A percentile compares a stretch with the other conserved stretches of the same genome.
Evolutionary conservation across 2,888 invertebrate genomes (phyloP).

Genomic region (Machimus rusticus): DNA sequence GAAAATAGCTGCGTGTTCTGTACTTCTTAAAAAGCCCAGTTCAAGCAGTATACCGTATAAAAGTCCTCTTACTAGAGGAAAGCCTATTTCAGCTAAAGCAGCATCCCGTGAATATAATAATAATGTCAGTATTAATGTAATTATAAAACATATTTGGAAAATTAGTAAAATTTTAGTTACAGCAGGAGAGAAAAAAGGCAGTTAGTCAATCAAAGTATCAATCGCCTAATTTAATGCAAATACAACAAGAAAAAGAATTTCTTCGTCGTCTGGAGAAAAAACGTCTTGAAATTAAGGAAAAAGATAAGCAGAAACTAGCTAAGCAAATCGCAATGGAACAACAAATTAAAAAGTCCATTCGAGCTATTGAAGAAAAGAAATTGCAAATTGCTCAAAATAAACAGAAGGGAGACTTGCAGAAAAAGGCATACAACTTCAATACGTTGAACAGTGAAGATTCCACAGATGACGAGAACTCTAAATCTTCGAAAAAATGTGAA

Average conservation of each 20-base stretch:
- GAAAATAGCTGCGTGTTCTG: not conserved
- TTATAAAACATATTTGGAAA: not conserved
- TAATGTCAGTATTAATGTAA: not conserved
- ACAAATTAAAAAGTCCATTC: not conserved
- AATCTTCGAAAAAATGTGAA: slow-evolving; percentile 55
- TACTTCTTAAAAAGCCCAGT: not conserved
- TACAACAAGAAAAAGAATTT: not conserved
- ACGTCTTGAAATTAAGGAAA: slow-evolving; percentile 46
- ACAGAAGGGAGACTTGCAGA: not conserved
- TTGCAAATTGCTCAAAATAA: not conserved
- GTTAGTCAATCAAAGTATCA: not conserved
- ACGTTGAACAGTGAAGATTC: slow-evolving; percentile 62
- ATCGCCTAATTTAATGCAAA: not conserved
- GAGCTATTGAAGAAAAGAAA: not conserved
- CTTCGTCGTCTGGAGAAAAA: not conserved
- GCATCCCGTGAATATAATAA: not conserved
- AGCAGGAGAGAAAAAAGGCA: not conserved
- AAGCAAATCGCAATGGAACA: not conserved
- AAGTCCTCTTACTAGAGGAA: not conserved
- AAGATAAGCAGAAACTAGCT: not conserved
- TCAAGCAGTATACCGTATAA: not conserved
- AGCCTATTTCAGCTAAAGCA: not conserved
- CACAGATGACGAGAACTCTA: slow-evolving; percentile 61
- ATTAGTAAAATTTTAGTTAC: not conserved
- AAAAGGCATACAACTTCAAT: slow-evolving; percentile 56